Conservation (phyloP, 2,888 invertebrate species). For the Notodonta dromedarius region DNA sequence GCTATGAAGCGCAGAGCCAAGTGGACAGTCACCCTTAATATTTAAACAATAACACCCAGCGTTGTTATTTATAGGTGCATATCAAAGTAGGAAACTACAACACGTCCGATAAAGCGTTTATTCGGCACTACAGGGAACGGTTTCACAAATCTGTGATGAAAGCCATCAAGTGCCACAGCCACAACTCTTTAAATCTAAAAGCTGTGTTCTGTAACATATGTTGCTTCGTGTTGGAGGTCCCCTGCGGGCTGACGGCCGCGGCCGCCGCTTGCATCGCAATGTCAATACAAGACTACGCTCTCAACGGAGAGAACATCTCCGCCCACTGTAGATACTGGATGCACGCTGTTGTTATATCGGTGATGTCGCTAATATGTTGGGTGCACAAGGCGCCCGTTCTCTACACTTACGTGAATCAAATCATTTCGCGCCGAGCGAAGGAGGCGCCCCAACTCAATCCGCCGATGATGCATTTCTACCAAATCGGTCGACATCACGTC, state of each 20-base stretch:
- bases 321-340: conserved; percentile 75
- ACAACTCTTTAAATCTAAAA: conserved; percentile 77
- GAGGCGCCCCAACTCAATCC: conserved; percentile 87
- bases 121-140: conserved; percentile 74
- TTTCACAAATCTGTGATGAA: conserved; percentile 67
- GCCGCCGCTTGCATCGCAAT: conserved; percentile 83
- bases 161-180: conserved; percentile 74
- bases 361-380: conserved; percentile 86
- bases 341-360: conserved; percentile 84
- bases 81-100: conserved; percentile 66
- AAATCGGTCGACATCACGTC: conserved; percentile 81
- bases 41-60: neutral
- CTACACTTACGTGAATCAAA: conserved; percentile 83
- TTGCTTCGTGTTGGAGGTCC: conserved; percentile 83
- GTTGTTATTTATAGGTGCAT: conserved; percentile 59
- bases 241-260: conserved; percentile 85
- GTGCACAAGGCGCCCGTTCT: conserved; percentile 83
- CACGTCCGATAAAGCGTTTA: conserved; percentile 77
- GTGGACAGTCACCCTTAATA: neutral
- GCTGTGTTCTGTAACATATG: conserved; percentile 82
- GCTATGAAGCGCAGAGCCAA: too few species aligned
- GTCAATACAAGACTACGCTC: conserved; percentile 84
- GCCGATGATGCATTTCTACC: conserved; percentile 80
- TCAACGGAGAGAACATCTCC: conserved; percentile 62
- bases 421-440: conserved; percentile 82